Evolutionary conservation across 2,888 invertebrate genomes (phyloP).

Genomic region (Tachystola acroxantha): DNA sequence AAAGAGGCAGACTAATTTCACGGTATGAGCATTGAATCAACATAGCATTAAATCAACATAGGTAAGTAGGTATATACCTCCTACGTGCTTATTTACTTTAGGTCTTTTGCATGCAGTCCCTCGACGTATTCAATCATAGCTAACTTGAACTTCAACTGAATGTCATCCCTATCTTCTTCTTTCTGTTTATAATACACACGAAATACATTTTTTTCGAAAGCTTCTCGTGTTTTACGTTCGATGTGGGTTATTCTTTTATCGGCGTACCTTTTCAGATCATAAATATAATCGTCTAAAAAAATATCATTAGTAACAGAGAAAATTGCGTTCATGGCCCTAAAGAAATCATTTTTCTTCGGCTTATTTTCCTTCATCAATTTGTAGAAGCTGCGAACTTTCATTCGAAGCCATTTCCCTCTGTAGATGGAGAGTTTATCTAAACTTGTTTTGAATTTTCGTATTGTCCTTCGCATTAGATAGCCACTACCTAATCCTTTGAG

Average conservation of each 20-base stretch:
- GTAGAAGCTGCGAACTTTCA: slow-evolving; percentile 30
- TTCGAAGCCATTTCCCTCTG: slow-evolving; percentile 26
- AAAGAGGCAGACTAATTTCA: no score
- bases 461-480: slow-evolving; percentile 27
- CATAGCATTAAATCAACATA: neutral
- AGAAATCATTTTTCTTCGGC: slow-evolving; percentile 32
- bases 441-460: slow-evolving; percentile 30
- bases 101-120: slow-evolving; percentile 10
- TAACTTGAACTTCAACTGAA: slow-evolving; percentile 37
- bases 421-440: slow-evolving; percentile 29
- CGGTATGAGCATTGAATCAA: slow-evolving; percentile 6
- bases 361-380: slow-evolving; percentile 25
- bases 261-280: slow-evolving; percentile 37
- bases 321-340: slow-evolving; percentile 39
- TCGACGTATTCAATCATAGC: slow-evolving; percentile 40
- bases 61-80: no score
- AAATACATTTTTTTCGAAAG: slow-evolving; percentile 37
- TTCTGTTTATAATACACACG: slow-evolving; percentile 26
- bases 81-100: no score
- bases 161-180: slow-evolving; percentile 21
- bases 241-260: slow-evolving; percentile 25
- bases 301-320: slow-evolving; percentile 28
- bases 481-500: slow-evolving; percentile 31
- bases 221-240: slow-evolving; percentile 28
- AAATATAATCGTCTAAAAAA: slow-evolving; percentile 48